A percentile compares a stretch with the other conserved stretches of the same genome.
These are phyloP conservation scores for Arvicola amphibius DNA, from an alignment of 2,797 vertebrate species.

Conservation along the genomic window DNA sequence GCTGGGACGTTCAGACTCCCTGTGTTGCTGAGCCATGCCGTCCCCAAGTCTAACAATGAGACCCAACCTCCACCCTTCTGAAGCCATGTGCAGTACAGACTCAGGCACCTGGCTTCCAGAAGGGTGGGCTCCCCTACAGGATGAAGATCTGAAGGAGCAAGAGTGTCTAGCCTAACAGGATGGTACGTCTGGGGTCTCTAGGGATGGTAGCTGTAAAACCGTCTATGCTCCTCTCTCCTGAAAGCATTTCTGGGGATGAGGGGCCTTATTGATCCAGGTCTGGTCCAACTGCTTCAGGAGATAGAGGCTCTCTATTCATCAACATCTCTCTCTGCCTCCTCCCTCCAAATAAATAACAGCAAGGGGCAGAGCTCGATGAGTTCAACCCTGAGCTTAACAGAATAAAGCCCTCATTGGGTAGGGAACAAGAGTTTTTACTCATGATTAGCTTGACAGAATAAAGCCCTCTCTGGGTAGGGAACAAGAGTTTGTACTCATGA, in stretches of 20 bases:
- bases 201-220: not conserved
- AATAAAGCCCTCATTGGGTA: not conserved
- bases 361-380: not conserved
- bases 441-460: not conserved
- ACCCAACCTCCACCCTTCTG: not conserved
- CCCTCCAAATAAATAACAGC: too few species aligned
- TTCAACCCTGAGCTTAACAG: not conserved
- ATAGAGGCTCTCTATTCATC: fast-evolving
- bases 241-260: not conserved
- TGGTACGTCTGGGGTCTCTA: too few species aligned
- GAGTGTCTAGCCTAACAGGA: not conserved
- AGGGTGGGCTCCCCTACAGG: not conserved
- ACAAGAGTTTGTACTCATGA: not conserved
- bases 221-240: not conserved
- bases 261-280: not conserved
- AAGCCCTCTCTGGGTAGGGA: not conserved
- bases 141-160: not conserved
- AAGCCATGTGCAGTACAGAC: too few species aligned
- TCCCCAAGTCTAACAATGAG: not conserved
- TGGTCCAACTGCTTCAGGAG: not conserved
- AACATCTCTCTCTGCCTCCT: not conserved
- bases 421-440: fast-evolving
- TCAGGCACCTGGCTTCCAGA: not conserved
- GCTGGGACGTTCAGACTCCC: not conserved
- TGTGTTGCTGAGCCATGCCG: not conserved